Base-by-base conservation (phyloP, 1,140 invertebrate species). In the Rhizoglyphus robini region DNA sequence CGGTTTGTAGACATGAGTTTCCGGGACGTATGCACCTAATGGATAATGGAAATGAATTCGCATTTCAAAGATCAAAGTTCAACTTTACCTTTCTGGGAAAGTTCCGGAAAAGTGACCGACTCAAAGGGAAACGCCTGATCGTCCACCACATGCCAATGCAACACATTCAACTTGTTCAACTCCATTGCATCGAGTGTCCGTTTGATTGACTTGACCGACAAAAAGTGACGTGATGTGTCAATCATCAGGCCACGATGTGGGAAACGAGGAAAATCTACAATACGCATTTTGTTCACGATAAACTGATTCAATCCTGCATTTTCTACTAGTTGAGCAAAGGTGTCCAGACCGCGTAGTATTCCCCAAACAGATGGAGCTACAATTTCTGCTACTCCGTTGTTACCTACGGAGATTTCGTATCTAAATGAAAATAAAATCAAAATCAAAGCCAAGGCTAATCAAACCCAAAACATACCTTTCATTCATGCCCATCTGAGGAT, bases 111-210 rank as follows among this genome's bases (percentile, higher is more conserved):
- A 38, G 71, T 77, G 57, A 72, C 74, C 71, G 88, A 92, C 63
- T 84, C 77, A 73, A 88, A 95, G 0, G 92, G 90, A 75, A 95
- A 96, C 69, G 88, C 86, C 68, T 89, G 85, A 73, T 93, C 88
- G 74, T 96, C 92, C 0, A 88, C 84, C 27, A 96, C 87, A 74
- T 96, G 91, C 91, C 91, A 96, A 74, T 95, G 91, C 65, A 96
- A 85, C 0, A 94, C 88, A 75, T 95, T 95, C 63, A 90, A 76
- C 76, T 95, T 96, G 74, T 90, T 91, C 68, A 86, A 85, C 1
- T 84, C 81, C 88, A 94, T 90, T 0, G 86, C 72, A 68, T 80
- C 86, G 32, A 92, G 71, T 0, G 82, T 86, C 47, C 80, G 73
- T 8, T 81, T 69, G 23, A 93, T 82, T 49, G 80, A 81, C 1